Base-by-base conservation (phyloP, 2,113 vertebrate species). In the Pimephales promelas region DNA sequence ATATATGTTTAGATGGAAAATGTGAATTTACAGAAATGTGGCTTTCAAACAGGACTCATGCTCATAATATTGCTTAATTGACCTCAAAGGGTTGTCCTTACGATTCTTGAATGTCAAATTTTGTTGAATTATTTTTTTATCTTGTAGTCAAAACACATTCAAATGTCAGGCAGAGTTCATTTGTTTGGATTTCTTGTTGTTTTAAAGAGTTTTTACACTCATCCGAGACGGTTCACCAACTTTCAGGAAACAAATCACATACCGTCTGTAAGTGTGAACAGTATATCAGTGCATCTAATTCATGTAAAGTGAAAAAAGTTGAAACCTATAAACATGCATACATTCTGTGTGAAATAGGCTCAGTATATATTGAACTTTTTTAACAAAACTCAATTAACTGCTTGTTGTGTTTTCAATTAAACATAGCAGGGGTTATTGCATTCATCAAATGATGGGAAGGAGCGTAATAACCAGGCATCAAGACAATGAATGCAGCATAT, bases 111-210 rank as follows among this genome's bases (percentile, higher is more conserved):
- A 52, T 45, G 45, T 49, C 14, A 16, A 31, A 22, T 79, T 79
- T 47, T 28, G 24, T 47, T 28, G 43, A 79, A 14, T 64, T 22
- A 24, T 26, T 79, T 34, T 2, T 78, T 79, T 61, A 62, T 36
- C 40, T 47, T 28, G 57, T 64, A 40, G 64, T 47, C 14, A 79
- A 47, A 79, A 22, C 10, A 64, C n/a, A 78, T 45, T 79, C 47
- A 47, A 74, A 79, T 57, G 40, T 47, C 54, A 62, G 56, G n/a
- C 56, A 79, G 34, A 79, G 56, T 43, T 78, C 5, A 43, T 24
- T 20, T 56, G 5, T 56, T 56, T 76, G 10, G 49, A 56, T 11
- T 22, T 76, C 10, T 56, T 36, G 18, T n/a, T 56, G 9, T 18
- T 74, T 52, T 3, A 20, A 36, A 64, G 13, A 31, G 6, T 31